Conservation (phyloP, 2,888 invertebrate species). For the Phragmatobia fuliginosa region DNA sequence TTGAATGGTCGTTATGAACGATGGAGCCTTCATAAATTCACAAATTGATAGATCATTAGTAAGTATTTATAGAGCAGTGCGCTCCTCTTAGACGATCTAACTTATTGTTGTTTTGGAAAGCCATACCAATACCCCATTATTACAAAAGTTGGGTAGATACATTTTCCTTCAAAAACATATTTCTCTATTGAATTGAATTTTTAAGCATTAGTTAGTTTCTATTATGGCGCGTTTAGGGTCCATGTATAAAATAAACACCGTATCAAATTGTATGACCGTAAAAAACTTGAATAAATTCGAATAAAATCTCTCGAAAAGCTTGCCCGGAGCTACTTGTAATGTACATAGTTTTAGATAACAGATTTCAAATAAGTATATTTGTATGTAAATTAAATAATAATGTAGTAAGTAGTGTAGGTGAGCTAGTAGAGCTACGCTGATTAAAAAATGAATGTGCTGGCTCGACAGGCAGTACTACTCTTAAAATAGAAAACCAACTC, state of each 20-base stretch:
- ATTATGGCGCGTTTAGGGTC: background rate
- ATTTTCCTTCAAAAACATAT: background rate
- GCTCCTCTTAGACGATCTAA: constrained; percentile 25
- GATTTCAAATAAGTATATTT: constrained; percentile 9
- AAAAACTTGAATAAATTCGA: background rate
- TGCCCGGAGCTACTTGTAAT: background rate
- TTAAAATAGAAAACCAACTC: too few species aligned
- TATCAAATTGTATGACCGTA: background rate
- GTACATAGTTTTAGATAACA: constrained; percentile 17
- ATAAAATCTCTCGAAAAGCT: too few species aligned
- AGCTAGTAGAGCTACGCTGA: too few species aligned
- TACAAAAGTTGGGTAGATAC: background rate
- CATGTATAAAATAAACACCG: background rate
- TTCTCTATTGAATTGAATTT: too few species aligned
- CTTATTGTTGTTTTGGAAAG: constrained; percentile 26
- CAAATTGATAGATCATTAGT: constrained; percentile 71
- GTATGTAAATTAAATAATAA: too few species aligned
- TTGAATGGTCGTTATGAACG: constrained; percentile 81
- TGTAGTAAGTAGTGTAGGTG: too few species aligned
- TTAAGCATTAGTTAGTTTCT: background rate
- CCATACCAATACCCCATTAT: constrained; percentile 15
- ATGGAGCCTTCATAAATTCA: constrained; percentile 75
- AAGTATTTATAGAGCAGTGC: constrained; percentile 58
- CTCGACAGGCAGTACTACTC: too few species aligned
- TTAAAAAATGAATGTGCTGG: too few species aligned